These are phyloP conservation scores for Echeneis naucrates DNA, from an alignment of 2,797 vertebrate genomes.

Conservation along the genomic window DNA sequence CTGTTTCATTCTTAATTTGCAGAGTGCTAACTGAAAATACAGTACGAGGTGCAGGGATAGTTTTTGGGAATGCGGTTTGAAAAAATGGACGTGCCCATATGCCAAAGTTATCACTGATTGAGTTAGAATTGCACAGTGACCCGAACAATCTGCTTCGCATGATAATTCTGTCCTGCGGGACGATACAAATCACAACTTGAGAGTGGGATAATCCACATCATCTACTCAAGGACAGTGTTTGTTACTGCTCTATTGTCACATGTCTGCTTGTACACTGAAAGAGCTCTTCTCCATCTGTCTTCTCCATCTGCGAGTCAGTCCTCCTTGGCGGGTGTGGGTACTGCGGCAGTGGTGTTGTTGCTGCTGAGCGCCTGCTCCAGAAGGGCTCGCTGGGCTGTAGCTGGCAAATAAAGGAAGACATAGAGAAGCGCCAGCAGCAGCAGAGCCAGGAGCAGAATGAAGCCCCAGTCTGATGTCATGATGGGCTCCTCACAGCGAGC, in stretches of 20 bases:
- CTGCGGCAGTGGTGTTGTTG: slow-evolving; percentile 56
- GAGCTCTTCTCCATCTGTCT: slow-evolving; percentile 9
- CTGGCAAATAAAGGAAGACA: slow-evolving; percentile 83
- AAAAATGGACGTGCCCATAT: background rate
- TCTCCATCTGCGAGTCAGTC: slow-evolving; percentile 42
- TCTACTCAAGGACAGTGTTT: slow-evolving; percentile 3
- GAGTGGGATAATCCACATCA: slow-evolving; percentile 10
- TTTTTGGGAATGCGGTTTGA: background rate
- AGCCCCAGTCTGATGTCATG: slow-evolving; percentile 82
- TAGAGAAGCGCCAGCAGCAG: slow-evolving; percentile 81
- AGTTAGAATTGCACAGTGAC: background rate
- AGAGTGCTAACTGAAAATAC: background rate
- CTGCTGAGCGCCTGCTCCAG: slow-evolving; percentile 76
- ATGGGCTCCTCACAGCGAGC: slow-evolving; percentile 84
- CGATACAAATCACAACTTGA: background rate
- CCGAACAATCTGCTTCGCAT: background rate
- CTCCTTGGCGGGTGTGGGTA: slow-evolving; percentile 21
- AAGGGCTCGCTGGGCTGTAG: slow-evolving; percentile 77
- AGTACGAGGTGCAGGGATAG: background rate
- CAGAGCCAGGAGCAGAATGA: slow-evolving; percentile 81
- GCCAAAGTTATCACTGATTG: background rate
- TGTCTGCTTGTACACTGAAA: slow-evolving; percentile 1
- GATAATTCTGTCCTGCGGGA: background rate
- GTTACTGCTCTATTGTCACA: background rate
- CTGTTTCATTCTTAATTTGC: background rate